These are phyloP conservation scores for Chaenocephalus aceratus DNA, from an alignment of 2,113 vertebrate species.

Conservation along the genomic window DNA sequence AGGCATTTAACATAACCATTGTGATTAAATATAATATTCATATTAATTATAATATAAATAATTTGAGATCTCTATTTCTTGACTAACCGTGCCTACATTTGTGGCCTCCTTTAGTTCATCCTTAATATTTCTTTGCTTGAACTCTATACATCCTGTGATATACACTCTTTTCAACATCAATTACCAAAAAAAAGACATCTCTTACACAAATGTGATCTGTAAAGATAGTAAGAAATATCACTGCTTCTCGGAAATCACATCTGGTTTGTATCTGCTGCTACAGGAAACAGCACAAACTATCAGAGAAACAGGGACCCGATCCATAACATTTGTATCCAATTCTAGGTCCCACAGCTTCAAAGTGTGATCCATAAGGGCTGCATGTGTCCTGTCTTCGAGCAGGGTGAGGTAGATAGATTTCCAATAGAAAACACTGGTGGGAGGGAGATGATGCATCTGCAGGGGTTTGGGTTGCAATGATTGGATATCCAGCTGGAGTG, in stretches of 20 bases:
- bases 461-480: conserved; percentile 14
- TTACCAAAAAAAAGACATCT: too few relatives aligned
- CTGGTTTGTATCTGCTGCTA: conserved; percentile 70
- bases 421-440: conserved; percentile 22
- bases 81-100: too few relatives aligned
- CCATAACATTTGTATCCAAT: conserved; percentile 52
- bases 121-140: too few relatives aligned
- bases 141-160: neutral
- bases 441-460: conserved; percentile 37
- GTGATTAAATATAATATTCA: neutral
- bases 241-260: conserved; percentile 56
- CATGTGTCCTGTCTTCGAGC: conserved; percentile 40
- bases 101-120: neutral
- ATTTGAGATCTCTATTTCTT: too few relatives aligned
- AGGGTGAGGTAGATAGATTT: conserved; percentile 25
- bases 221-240: conserved; percentile 30
- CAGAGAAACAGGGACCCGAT: conserved; percentile 41
- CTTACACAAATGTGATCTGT: conserved; percentile 25
- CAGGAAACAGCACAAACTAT: conserved; percentile 53
- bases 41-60: too few relatives aligned
- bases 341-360: conserved; percentile 22
- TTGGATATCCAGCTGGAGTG: conserved; percentile 15
- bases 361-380: conserved; percentile 36
- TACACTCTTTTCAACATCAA: too few relatives aligned
- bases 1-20: neutral